Conservation (phyloP, 2,113 vertebrate genomes). For the Bos javanicus region DNA sequence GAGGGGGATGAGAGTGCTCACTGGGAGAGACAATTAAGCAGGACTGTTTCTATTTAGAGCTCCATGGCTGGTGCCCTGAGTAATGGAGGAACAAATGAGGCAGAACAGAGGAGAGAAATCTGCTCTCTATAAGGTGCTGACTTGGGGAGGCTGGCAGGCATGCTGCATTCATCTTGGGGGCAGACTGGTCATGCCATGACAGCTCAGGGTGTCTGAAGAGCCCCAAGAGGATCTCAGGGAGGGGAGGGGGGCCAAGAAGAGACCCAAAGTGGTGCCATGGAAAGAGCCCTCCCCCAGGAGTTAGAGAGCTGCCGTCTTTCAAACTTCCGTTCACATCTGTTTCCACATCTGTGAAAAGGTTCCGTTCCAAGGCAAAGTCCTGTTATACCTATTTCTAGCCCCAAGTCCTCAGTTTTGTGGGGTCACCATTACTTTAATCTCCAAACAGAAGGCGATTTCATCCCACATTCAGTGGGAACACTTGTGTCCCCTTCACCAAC, state of each 20-base stretch:
- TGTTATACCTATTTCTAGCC: background rate
- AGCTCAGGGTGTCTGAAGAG: background rate
- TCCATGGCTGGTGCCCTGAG: background rate
- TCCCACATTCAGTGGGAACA: background rate
- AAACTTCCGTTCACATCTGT: background rate
- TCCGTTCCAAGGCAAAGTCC: background rate
- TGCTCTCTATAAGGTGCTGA: background rate
- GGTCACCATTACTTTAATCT: background rate
- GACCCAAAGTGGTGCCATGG: background rate
- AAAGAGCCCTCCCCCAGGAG: background rate
- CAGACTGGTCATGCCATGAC: rapidly evolving
- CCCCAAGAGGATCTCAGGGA: background rate
- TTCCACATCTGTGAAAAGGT: background rate
- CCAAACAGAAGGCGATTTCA: background rate
- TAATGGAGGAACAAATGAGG: background rate
- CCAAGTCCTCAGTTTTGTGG: background rate
- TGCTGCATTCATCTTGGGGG: background rate
- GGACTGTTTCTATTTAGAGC: background rate
- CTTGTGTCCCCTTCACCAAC: background rate
- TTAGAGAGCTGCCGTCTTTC: too few relatives aligned
- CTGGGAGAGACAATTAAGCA: background rate
- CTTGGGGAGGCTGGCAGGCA: rapidly evolving
- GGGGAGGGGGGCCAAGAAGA: background rate
- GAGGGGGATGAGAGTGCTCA: rapidly evolving
- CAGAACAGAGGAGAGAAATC: too few relatives aligned